Conservation (phyloP, 2,797 vertebrate species). For the Pantherophis alleghaniensis region DNA sequence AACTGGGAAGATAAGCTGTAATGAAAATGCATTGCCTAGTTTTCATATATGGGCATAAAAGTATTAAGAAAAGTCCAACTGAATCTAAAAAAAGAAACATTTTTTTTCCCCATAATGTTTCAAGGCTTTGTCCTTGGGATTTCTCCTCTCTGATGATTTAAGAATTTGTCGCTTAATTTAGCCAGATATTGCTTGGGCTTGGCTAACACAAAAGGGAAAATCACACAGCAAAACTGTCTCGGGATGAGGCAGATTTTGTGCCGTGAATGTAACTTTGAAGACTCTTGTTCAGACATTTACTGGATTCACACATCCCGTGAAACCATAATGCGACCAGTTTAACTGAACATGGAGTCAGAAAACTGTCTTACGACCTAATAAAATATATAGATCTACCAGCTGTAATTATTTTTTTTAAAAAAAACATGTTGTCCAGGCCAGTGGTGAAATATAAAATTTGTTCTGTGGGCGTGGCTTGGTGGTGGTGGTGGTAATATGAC, state of each 20-base stretch:
- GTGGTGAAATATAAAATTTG: too few relatives aligned
- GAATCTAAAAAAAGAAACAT: constrained; percentile 21
- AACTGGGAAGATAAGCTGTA: constrained; percentile 19
- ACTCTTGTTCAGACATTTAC: background rate
- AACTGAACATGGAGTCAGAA: background rate
- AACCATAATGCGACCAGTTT: background rate
- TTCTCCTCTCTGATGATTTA: background rate
- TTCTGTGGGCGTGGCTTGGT: too few relatives aligned
- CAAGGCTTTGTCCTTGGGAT: constrained; percentile 10
- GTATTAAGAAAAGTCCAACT: constrained; percentile 35
- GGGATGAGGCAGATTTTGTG: background rate
- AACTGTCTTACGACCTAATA: background rate
- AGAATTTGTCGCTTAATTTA: background rate
- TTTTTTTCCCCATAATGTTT: constrained; percentile 9
- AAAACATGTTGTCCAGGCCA: background rate
- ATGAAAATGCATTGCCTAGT: constrained; percentile 37
- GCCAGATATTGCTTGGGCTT: background rate
- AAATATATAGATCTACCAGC: background rate
- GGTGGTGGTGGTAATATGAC: too few relatives aligned
- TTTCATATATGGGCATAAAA: constrained; percentile 31
- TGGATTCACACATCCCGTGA: background rate
- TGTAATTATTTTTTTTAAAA: background rate
- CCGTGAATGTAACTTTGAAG: background rate
- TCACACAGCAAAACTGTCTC: background rate
- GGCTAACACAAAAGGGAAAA: background rate